Base-by-base conservation (phyloP, 2,113 vertebrate genomes). In the Amphiprion percula region DNA sequence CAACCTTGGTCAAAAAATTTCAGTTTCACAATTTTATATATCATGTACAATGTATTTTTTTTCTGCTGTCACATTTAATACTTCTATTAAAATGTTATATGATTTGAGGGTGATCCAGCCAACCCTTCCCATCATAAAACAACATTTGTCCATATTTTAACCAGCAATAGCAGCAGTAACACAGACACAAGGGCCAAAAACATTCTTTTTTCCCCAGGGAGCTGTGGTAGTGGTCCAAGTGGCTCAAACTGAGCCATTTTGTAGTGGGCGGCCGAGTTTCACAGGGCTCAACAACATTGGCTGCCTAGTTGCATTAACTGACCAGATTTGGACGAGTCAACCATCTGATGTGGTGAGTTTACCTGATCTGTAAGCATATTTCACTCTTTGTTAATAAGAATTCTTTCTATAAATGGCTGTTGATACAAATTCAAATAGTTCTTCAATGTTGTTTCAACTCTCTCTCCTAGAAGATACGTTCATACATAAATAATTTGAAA, bases 21-120 rank as follows among this genome's bases (percentile, higher is more conserved):
- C 11, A 7, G 11, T 21, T 60, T 47, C 71, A 41, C 1, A 10
- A 1, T 12, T 15, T 44, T 44, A 44, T 44, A 44, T 44, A 44
- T 49, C 3, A 50, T 41, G 41, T 64, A 26, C 44, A 56, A 24
- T 53, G 28, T 17, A 23, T 10, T 28, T 37, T 23, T n/a, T 6
- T 10, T n/a, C 26, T 15, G 16, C 10, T 0, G 19, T 77, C 1
- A 1, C 16, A 61, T 44, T 55, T 33, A 24, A 4, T 76, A 65
- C 9, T 52, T 66, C 9, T 7, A 37, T 37, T 37, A 37, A 37
- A 37, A n/a, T 15, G n/a, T 23, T 37, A 4, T 8, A 41, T 61
- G 17, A 44, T 30, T 41, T 47, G 52, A 59, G 41, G 37, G 16
- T 47, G 54, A 71, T 71, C 54, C 67, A 70, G 66, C 72, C 30